Conservation (phyloP, 2,888 invertebrate species). For the Coelopa pilipes region DNA sequence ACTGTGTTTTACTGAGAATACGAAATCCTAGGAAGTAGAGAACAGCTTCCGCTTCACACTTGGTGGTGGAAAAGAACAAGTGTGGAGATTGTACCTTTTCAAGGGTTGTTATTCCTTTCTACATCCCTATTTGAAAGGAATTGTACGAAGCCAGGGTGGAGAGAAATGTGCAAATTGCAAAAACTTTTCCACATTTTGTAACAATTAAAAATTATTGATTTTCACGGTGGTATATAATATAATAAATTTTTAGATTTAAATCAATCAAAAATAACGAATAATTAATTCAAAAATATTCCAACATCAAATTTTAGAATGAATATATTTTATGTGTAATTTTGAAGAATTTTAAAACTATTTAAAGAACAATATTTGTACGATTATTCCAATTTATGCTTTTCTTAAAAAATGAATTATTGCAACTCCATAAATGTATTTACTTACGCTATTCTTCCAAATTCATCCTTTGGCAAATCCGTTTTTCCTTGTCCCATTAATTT, state of each 20-base stretch:
- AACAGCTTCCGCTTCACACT: background rate
- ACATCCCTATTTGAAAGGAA: background rate
- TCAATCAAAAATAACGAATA: too few species aligned
- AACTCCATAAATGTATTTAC: constrained; percentile 45
- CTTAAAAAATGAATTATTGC: constrained; percentile 44
- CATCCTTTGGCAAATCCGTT: constrained; percentile 77
- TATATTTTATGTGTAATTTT: background rate
- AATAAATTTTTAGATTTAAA: background rate
- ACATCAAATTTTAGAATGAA: too few species aligned
- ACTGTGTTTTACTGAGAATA: constrained; percentile 58
- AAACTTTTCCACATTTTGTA: constrained; percentile 11
- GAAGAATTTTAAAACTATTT: constrained; percentile 18
- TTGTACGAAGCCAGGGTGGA: background rate
- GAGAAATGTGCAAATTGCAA: background rate
- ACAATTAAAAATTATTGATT: constrained; percentile 17
- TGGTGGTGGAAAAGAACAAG: constrained; percentile 14
- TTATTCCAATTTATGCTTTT: constrained; percentile 23
- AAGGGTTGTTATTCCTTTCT: background rate
- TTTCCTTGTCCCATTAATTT: constrained; percentile 79
- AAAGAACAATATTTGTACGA: constrained; percentile 40
- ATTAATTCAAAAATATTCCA: too few species aligned
- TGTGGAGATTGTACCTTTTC: background rate
- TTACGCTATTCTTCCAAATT: constrained; percentile 81
- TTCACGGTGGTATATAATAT: background rate
- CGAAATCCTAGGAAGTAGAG: constrained; percentile 4